These are phyloP conservation scores for Formica selysi DNA, from an alignment of 1,140 invertebrate genomes.

Conservation along the genomic window DNA sequence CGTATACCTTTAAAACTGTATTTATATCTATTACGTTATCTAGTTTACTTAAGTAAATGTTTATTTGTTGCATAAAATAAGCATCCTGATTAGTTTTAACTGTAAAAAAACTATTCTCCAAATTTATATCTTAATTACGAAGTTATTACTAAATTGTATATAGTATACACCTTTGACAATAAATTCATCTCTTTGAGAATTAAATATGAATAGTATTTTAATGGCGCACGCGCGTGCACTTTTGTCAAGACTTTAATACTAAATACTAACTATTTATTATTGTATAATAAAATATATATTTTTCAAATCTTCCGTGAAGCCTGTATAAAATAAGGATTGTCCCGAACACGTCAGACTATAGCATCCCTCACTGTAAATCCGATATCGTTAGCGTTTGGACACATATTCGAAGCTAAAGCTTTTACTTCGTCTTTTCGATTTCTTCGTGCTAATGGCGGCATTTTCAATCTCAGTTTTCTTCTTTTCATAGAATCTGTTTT, in stretches of 20 bases:
- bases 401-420: slow-evolving; percentile 79
- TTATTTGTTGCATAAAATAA: no score
- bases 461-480: slow-evolving; percentile 76
- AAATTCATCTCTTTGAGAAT: background rate
- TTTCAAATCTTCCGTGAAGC: background rate
- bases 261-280: background rate
- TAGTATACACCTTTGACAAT: background rate
- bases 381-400: slow-evolving; percentile 71
- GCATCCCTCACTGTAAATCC: slow-evolving; percentile 54
- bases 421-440: slow-evolving; percentile 72
- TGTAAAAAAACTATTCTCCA: background rate
- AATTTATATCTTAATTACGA: background rate
- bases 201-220: background rate
- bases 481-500: slow-evolving; percentile 51
- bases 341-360: slow-evolving; percentile 64
- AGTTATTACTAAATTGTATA: background rate
- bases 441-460: slow-evolving; percentile 70
- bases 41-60: no score
- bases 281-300: background rate
- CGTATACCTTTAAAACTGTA: no score
- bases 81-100: no score
- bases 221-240: no score
- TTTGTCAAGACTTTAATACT: background rate
- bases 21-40: no score
- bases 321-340: background rate